Base-by-base conservation (phyloP, 1,140 invertebrate genomes). In the Aleiodes sp. region DNA sequence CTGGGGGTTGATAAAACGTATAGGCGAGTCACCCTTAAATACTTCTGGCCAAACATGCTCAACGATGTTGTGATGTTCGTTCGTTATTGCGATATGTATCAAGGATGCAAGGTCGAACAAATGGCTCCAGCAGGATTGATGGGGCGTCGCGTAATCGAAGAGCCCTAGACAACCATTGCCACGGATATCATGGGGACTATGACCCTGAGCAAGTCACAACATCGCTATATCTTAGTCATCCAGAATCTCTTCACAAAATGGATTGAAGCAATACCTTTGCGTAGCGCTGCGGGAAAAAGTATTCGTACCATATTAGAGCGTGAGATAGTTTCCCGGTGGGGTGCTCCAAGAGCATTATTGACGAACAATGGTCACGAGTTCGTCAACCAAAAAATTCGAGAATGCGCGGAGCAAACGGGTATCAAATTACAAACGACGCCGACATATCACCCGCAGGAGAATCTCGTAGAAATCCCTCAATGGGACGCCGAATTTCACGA, bases 351-450 rank as follows among this genome's bases (percentile, higher is more conserved):
- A 43, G 75, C 73, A 0, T 57, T 84, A 1, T 57, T 83, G 0
- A 72, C 80, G 26, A 85, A 88, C 68, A 85, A 86, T 66, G 87
- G 84, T 1, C 74, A 70, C 7, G 82, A 87, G 63, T 88, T 87
- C 63, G 74, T 70, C 28, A 77, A 79, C 21, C 59, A 59, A 28
- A 16, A 64, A 68, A 1, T 73, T 16, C 6, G n/a, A 16, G 39
- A 4, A 4, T n/a, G 4, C 4, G 39, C 39, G 4, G 3, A 8
- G 6, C 41, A 10, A 41, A 72, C 4, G 71, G 41, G 56, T 10
- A 75, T 75, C n/a, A 10, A 33, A 10, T 14, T 21, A 4, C 8
- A 21, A 46, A 46, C 43, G 2, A 46, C 43, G 1, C 43, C 43
- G 10, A 3, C 43, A 16, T 46, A 46, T 21, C 43, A 46, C 16